Base-by-base conservation (phyloP, 2,888 invertebrate genomes). In the Latrodectus elegans region DNA sequence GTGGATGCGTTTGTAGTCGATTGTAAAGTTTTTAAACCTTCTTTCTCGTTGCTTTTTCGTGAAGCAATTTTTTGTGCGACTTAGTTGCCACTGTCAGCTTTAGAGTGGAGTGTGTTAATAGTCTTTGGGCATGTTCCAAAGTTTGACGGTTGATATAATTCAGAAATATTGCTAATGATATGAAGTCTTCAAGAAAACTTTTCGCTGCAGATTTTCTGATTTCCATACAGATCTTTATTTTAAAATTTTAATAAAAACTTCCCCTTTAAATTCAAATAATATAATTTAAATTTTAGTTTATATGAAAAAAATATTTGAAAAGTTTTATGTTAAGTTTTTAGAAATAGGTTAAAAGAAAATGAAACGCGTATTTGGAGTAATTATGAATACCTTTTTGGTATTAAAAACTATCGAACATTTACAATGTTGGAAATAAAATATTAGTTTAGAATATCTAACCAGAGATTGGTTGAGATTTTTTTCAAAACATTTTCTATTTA, bases 1-100 rank as follows among this genome's bases (percentile, higher is more conserved):
- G 70, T 70, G 70, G 65, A 77, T 77, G 72, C 84, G 75, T 84
- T 84, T 72, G 77, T 38, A 70, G 55, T 15, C 65, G 77, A 84
- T 77, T 77, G 77, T 84, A 74, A 77, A 84, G 65, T 77, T 77
- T 64, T 71, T 68, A 26, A 26, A 65, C 26, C 55, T 49, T 71
- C n/a, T 15, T n/a, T 15, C 15, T 51, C 51, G 4, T 51, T 49
- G 8, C 52, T 72, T 76, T 83, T 65, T 17, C 68, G 75, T 75
- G 65, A 17, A 51, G 73, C 22, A 11, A 70, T 82, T 84, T 77
- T 22, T 22, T 84, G 70, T 73, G 77, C 65, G 55, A 71, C 72
- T 80, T 1, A 22, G 1, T 22, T 22, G 22, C 22, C 65, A 68
- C 71, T 49, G 71, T 70, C 71, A 70, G 60, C 70, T 83, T 51